Percentiles rank a stretch among this genome's conserved stretches.
Evolutionary conservation across 2,888 invertebrate species (phyloP).

Genomic region (Tenthredo scrophulariae): DNA sequence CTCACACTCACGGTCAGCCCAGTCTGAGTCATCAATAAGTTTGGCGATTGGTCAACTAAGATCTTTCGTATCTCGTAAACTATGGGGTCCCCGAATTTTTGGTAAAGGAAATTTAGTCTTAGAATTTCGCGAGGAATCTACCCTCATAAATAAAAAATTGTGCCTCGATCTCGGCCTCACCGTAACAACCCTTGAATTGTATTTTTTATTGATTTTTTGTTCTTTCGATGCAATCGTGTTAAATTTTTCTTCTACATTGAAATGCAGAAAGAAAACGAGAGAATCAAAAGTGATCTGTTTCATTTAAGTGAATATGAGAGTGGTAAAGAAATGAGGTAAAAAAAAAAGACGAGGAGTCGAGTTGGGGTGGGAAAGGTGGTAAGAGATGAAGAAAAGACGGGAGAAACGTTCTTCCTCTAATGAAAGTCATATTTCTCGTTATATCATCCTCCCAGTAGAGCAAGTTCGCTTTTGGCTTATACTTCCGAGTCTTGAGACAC

Average conservation of each 20-base stretch:
- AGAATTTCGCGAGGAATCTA: too few relatives aligned
- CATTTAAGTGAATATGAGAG: background rate
- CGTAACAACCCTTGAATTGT: too few relatives aligned
- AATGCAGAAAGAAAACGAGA: background rate
- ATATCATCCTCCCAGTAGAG: conserved; percentile 40
- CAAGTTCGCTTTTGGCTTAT: conserved; percentile 32
- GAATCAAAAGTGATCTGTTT: background rate
- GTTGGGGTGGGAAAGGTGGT: background rate
- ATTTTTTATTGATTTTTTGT: background rate
- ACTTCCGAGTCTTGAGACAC: background rate
- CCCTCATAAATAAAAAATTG: too few relatives aligned
- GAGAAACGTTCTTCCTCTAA: conserved; percentile 41
- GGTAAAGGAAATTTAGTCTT: too few relatives aligned
- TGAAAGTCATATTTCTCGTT: conserved; percentile 56
- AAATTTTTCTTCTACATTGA: background rate
- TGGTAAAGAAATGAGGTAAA: background rate
- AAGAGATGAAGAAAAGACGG: conserved; percentile 34
- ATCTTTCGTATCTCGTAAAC: too few relatives aligned
- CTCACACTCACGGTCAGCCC: too few relatives aligned
- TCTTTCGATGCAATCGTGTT: background rate
- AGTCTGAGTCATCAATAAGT: too few relatives aligned
- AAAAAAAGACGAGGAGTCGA: background rate
- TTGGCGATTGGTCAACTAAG: too few relatives aligned
- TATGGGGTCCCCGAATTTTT: too few relatives aligned
- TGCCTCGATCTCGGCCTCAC: too few relatives aligned